Conservation (phyloP, 2,888 invertebrate genomes). For the Eupelmus urozonus region DNA sequence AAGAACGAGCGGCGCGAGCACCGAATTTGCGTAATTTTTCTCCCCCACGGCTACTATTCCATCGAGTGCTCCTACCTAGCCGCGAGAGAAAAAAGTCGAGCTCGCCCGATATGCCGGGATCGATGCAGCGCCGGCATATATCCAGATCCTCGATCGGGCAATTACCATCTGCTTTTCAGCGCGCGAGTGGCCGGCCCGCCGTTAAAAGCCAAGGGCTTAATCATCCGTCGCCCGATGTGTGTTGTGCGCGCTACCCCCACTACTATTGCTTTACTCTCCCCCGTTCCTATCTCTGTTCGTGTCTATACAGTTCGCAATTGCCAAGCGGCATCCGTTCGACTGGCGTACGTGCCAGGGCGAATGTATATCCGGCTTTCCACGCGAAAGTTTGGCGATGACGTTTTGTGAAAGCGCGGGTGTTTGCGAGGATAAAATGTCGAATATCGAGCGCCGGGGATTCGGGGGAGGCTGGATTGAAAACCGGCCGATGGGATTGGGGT, state of each 20-base stretch:
- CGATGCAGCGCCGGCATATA: no score
- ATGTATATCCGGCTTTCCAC: no score
- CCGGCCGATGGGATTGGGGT: no score
- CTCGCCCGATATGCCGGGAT: neutral
- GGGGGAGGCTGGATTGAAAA: no score
- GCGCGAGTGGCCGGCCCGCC: constrained; percentile 7
- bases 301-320: neutral
- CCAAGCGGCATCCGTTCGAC: neutral
- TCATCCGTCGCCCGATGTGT: constrained; percentile 32
- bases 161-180: constrained; percentile 53
- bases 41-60: neutral
- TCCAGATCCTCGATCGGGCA: constrained; percentile 23
- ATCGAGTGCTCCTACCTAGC: no score
- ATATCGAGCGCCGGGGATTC: no score
- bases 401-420: no score
- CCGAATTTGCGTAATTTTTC: constrained; percentile 46
- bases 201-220: constrained; percentile 53
- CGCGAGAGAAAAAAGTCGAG: constrained; percentile 1
- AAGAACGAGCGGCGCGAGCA: neutral
- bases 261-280: neutral
- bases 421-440: no score
- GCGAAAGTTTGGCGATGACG: no score
- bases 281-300: neutral
- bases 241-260: neutral
- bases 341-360: neutral